Evolutionary conservation across 2,797 vertebrate genomes (phyloP).

Genomic region (Aselliscus stoliczkanus): DNA sequence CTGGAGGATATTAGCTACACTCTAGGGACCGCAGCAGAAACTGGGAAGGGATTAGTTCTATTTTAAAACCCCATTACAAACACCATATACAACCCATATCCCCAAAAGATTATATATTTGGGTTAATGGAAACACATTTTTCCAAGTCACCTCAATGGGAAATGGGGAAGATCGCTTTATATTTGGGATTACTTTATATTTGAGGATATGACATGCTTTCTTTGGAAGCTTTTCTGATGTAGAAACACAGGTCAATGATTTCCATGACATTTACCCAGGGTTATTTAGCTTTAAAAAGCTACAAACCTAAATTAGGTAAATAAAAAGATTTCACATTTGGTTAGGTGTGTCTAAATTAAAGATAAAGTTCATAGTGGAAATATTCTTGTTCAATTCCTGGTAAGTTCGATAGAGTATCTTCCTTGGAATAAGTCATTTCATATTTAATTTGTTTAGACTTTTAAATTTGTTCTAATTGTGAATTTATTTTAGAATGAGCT

Average conservation of each 20-base stretch:
- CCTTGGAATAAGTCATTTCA: neutral
- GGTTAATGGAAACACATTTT: neutral
- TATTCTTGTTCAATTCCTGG: neutral
- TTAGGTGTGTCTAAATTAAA: neutral
- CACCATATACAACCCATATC: neutral
- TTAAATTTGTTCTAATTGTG: neutral
- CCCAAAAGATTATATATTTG: neutral
- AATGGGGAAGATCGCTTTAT: neutral
- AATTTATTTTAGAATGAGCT: neutral
- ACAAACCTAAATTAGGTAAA: neutral
- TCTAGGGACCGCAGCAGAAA: neutral
- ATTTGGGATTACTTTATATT: neutral
- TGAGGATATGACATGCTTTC: neutral
- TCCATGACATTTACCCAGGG: neutral
- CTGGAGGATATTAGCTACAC: neutral
- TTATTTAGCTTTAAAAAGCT: neutral
- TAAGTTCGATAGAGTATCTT: neutral
- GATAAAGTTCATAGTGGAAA: neutral
- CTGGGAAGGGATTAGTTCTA: neutral
- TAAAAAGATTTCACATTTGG: neutral
- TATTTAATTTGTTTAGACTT: neutral
- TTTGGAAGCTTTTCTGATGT: neutral
- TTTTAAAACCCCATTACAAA: neutral
- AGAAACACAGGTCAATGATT: constrained; percentile 1
- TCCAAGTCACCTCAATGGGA: neutral